Evolutionary conservation across 2,888 invertebrate species (phyloP).

Genomic region (Leuctra nigra): DNA sequence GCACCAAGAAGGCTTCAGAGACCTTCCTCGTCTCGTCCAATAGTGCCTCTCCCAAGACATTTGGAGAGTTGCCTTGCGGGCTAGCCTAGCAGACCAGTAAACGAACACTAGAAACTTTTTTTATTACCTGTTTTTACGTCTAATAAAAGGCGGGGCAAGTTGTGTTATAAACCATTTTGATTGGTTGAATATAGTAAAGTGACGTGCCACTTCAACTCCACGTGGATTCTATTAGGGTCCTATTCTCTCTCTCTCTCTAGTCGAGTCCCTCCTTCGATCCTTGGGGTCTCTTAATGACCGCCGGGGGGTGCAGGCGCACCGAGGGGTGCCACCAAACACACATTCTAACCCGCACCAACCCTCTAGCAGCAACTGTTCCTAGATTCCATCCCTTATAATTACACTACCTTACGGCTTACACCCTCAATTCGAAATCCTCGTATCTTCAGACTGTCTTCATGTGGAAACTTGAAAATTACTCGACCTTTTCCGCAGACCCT

Average conservation of each 20-base stretch:
- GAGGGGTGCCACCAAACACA: conserved; percentile 18
- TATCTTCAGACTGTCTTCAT: conserved; percentile 17
- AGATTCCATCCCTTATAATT: conserved; percentile 16
- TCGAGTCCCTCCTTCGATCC: conserved; percentile 14
- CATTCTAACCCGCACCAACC: conserved; percentile 13
- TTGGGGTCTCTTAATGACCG: conserved; percentile 19
- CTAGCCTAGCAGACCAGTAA: conserved; percentile 28
- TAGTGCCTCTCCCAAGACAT: conserved; percentile 13
- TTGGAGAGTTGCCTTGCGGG: conserved; percentile 25
- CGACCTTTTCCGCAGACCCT: conserved; percentile 17
- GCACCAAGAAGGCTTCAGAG: conserved; percentile 10
- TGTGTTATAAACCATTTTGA: conserved; percentile 13
- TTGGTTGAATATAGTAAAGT: conserved; percentile 18
- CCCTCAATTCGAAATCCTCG: conserved; percentile 16
- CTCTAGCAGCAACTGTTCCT: conserved; percentile 11
- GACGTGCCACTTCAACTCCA: conserved; percentile 23
- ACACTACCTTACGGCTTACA: conserved; percentile 18
- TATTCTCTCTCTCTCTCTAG: conserved; percentile 12
- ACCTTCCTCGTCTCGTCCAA: no score
- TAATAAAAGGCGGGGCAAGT: conserved; percentile 23
- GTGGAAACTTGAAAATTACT: conserved; percentile 18
- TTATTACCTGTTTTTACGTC: conserved; percentile 18
- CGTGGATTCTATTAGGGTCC: conserved; percentile 22
- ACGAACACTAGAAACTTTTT: conserved; percentile 27
- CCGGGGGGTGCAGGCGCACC: not conserved